A percentile compares a stretch with the other conserved stretches of the same genome.
These are phyloP conservation scores for Parnassius orleans DNA, from an alignment of 2,888 invertebrate genomes.

Conservation along the genomic window DNA sequence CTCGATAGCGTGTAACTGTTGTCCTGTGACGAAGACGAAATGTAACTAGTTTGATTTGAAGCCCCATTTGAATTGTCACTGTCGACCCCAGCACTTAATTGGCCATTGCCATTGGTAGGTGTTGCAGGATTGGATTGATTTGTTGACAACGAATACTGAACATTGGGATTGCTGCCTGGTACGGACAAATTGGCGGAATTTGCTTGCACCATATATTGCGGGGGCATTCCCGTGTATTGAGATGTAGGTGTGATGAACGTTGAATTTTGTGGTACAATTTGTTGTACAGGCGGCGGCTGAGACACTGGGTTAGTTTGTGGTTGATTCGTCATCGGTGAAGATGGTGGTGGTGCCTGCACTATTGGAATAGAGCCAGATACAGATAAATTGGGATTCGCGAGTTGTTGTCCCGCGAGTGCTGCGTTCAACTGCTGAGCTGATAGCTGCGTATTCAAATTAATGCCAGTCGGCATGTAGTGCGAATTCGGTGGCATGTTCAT, in stretches of 20 bases:
- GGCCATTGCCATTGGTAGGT: slow-evolving; percentile 57
- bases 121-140: slow-evolving; percentile 47
- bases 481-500: slow-evolving; percentile 69
- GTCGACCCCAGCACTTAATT: slow-evolving; percentile 47
- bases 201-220: slow-evolving; percentile 68
- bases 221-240: slow-evolving; percentile 61
- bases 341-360: slow-evolving; percentile 61
- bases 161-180: slow-evolving; percentile 52
- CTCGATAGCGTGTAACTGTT: slow-evolving; percentile 51
- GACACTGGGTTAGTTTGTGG: slow-evolving; percentile 51
- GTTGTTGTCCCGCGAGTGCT: slow-evolving; percentile 64
- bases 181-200: slow-evolving; percentile 55
- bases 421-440: slow-evolving; percentile 72
- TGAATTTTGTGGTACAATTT: slow-evolving; percentile 61
- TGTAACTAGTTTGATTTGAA: slow-evolving; percentile 63
- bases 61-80: slow-evolving; percentile 53
- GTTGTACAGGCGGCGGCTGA: slow-evolving; percentile 59
- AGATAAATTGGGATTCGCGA: slow-evolving; percentile 54
- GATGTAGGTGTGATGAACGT: slow-evolving; percentile 61
- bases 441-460: slow-evolving; percentile 68
- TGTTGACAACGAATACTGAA: slow-evolving; percentile 60
- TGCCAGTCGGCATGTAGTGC: slow-evolving; percentile 66
- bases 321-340: slow-evolving; percentile 55
- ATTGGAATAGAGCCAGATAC: slow-evolving; percentile 64
- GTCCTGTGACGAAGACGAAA: slow-evolving; percentile 71